These are phyloP conservation scores for Panthera uncia DNA, from an alignment of 2,113 vertebrate species.

Conservation along the genomic window DNA sequence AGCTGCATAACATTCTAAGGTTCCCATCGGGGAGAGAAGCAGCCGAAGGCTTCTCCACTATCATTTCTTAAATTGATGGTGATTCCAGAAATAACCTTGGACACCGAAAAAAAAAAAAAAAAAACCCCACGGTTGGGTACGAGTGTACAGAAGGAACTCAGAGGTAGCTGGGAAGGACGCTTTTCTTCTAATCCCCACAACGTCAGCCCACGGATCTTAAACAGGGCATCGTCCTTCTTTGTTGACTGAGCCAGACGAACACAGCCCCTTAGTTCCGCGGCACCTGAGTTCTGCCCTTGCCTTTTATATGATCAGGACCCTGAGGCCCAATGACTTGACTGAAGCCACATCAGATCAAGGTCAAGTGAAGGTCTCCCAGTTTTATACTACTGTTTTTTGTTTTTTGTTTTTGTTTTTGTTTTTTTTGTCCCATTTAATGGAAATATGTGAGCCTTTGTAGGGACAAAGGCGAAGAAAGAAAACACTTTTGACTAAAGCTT, in stretches of 20 bases:
- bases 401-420: not conserved
- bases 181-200: not conserved
- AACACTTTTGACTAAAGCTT: not conserved
- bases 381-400: not conserved
- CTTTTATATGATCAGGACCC: not conserved
- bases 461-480: not conserved
- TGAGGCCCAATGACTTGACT: not conserved
- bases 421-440: not conserved
- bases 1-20: constrained; percentile 43
- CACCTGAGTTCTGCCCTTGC: not conserved
- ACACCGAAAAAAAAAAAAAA: not conserved
- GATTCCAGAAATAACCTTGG: constrained; percentile 53
- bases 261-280: fast-evolving
- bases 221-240: not conserved
- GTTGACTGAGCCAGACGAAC: not conserved
- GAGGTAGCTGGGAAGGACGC: not conserved
- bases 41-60: not conserved
- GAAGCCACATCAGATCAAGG: not conserved
- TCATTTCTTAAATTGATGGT: constrained; percentile 45
- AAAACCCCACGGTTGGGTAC: not conserved
- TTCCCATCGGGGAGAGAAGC: constrained; percentile 11
- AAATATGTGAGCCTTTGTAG: not conserved
- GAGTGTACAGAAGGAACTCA: not conserved
- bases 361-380: not conserved
- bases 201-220: not conserved